A percentile compares a stretch with the other conserved stretches of the same genome.
Conservation (phyloP, 2,888 invertebrate genomes). For the Catocala nupta region DNA sequence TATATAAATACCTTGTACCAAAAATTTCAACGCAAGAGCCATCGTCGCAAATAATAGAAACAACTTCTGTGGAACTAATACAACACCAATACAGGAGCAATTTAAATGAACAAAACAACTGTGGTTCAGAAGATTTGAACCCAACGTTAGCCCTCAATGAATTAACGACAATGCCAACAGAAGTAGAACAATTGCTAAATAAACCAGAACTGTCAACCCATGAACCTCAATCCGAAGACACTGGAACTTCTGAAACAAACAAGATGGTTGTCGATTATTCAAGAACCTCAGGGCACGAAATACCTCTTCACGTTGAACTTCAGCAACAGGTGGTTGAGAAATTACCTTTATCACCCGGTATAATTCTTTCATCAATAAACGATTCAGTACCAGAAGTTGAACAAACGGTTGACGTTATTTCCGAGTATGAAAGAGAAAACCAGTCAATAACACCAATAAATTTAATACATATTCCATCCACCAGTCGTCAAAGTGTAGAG, state of each 20-base stretch:
- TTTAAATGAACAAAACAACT: conserved; percentile 34
- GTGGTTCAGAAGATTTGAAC: conserved; percentile 33
- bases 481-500: conserved; percentile 42
- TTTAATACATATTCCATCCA: conserved; percentile 28
- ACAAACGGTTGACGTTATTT: conserved; percentile 33
- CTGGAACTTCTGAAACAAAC: conserved; percentile 36
- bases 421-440: conserved; percentile 27
- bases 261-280: conserved; percentile 37
- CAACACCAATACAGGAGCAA: conserved; percentile 29
- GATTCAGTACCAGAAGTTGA: conserved; percentile 32
- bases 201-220: conserved; percentile 34
- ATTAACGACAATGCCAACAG: conserved; percentile 39
- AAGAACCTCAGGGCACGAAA: conserved; percentile 29
- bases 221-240: conserved; percentile 38
- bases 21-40: too few species aligned
- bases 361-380: conserved; percentile 31
- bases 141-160: conserved; percentile 30
- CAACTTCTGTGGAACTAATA: too few species aligned
- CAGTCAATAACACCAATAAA: conserved; percentile 27
- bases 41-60: too few species aligned
- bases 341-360: conserved; percentile 32
- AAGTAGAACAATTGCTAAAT: conserved; percentile 34
- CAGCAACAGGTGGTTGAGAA: conserved; percentile 27
- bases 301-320: conserved; percentile 27
- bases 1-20: conserved; percentile 32